Percentiles rank a stretch among this genome's conserved stretches.
phyloP scores from a whole-genome alignment of 1,140 invertebrate genomes.

The Vollenhovia emeryi region DNA sequence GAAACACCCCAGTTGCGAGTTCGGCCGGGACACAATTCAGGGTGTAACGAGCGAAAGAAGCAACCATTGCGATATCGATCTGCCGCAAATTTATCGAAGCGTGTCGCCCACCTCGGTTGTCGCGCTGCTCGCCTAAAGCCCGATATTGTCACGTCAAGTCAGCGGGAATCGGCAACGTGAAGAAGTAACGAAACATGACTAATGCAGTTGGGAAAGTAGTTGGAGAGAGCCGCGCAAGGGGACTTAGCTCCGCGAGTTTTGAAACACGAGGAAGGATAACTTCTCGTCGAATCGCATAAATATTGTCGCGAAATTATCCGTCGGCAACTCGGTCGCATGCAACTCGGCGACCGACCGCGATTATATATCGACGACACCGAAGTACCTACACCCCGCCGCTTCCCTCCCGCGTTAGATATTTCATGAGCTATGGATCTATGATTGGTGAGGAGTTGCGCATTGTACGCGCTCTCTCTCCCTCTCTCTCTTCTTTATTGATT shows the following conservation, averaged over 20 bases:
- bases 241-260: neutral
- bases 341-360: constrained; percentile 9
- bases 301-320: constrained; percentile 36
- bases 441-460: constrained; percentile 38
- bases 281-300: constrained; percentile 13
- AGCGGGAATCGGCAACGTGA: neutral
- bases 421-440: constrained; percentile 53
- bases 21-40: neutral
- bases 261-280: neutral
- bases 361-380: constrained; percentile 35
- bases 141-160: neutral
- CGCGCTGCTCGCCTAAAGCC: neutral
- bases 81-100: neutral
- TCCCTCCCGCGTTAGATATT: constrained; percentile 43
- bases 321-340: neutral
- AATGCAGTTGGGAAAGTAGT: neutral
- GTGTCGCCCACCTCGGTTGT: neutral
- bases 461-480: constrained; percentile 1
- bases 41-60: neutral
- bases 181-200: no score
- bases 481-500: constrained; percentile 38
- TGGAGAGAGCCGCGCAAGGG: neutral
- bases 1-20: neutral
- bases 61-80: neutral
- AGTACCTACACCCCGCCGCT: constrained; percentile 6